Percentiles rank a stretch among this genome's conserved stretches.
phyloP scores from a whole-genome alignment of 2,113 vertebrate genomes.

The Callithrix jacchus region DNA sequence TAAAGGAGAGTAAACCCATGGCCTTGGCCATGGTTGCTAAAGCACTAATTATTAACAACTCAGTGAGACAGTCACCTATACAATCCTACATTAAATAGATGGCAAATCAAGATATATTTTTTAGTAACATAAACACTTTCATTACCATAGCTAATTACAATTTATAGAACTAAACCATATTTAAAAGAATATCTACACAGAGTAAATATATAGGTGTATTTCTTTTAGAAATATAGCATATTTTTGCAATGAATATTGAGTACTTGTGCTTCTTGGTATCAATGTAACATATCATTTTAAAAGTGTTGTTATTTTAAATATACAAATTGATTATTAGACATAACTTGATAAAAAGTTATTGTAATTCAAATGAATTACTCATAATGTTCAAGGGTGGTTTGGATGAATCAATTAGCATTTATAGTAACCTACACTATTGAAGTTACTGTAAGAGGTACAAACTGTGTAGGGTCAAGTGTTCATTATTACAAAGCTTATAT shows the following conservation, averaged over 20 bases:
- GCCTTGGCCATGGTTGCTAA: not conserved
- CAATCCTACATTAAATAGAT: not conserved
- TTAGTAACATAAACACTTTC: not conserved
- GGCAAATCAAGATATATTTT: not conserved
- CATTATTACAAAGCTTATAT: not conserved
- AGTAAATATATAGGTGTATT: not conserved
- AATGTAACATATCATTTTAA: not conserved
- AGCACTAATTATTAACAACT: constrained; percentile 20
- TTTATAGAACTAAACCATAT: not conserved
- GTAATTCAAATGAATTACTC: not conserved
- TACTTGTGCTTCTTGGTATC: not conserved
- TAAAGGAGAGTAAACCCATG: not conserved
- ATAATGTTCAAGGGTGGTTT: not conserved
- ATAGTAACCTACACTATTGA: not conserved
- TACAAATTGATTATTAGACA: not conserved
- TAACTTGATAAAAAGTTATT: not conserved
- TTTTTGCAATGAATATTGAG: not conserved
- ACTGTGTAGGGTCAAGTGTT: not conserved
- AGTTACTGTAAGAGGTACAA: not conserved
- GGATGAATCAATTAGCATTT: not conserved
- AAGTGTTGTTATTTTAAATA: not conserved
- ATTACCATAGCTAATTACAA: not conserved
- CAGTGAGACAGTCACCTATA: not conserved
- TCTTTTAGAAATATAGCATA: not conserved
- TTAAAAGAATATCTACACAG: constrained; percentile 7